Base-by-base conservation (phyloP, 1,140 invertebrate species). In the Pogonus chalceus region DNA sequence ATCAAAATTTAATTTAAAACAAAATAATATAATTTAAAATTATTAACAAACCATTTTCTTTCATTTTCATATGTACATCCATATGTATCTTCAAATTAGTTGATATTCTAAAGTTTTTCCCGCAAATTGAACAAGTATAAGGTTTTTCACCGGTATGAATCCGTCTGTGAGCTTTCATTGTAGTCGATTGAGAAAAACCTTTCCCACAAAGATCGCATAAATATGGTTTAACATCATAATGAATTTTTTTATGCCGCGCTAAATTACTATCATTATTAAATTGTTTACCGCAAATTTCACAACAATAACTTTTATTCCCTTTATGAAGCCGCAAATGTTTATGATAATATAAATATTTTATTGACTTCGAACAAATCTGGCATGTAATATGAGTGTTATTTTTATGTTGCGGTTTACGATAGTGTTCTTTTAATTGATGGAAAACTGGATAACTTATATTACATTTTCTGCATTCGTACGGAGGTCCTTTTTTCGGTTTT, bases 121-220 rank as follows among this genome's bases (percentile, higher is more conserved):
- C 82, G 65, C 84, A 86, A 56, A 82, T 77, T 12, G 68, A 72
- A 64, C 84, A 86, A 2, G 71, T 75, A 63, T 80, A 82, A 7
- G 79, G 64, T 49, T 70, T 72, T 23, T 73, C 71, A 1, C 70
- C 70, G 14, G 68, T 72, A 56, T 77, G 74, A 3, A 62, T 66
- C 20, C 71, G 61, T 35, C 70, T 58, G 53, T 77, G 75, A 31
- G 76, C 78, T 23, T 14, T 24, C 31, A 62, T 37, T 39, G 51
- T 48, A 31, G 39, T 23, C 43, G 52, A 53, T 23, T 56, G 58
- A 14, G 21, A 39, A 23, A 59, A 58, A 21, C 4, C 23, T 20
- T 52, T 53, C 12, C 46, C 35, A 20, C 60, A 62, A 3, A 24
- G 20, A 31, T 54, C 43, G 35, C 60, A 62, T 1, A 22, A 35